Base-by-base conservation (phyloP, 2,888 invertebrate species). In the Escarpia spicata region DNA sequence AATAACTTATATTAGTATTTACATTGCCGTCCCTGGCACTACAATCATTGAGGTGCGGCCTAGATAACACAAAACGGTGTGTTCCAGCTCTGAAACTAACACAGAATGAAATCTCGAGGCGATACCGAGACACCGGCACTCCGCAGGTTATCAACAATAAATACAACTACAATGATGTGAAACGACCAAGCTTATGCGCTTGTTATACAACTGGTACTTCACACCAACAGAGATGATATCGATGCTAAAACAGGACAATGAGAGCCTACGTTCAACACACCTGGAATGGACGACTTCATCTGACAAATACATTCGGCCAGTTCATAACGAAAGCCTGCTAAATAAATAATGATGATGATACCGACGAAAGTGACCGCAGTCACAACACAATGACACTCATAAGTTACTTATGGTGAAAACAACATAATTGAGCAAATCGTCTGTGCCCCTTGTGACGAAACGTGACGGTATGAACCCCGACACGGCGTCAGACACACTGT, bases 221-320 rank as follows among this genome's bases (percentile, higher is more conserved):
- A 75, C 19, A n/a, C n/a, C 75, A 75, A 75, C 75, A 75, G 75
- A 75, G 75, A 75, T 75, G 75, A 75, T 75, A 52, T 15, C 10
- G 75, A 75, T 75, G 75, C 19, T 75, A 75, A 75, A 75, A 75
- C 26, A 15, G 19, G 12, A 75, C 15, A 6, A 26, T 75, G 75
- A 75, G 26, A 52, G 26, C 26, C 37, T 37, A 37, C 37, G 37
- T 37, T 75, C 19, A 26, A 75, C 26, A 75, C 75, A 75, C 75
- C 75, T 75, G 75, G 75, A 75, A 75, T 75, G 75, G 75, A 75
- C n/a, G 75, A 75, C 75, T 75, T 75, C 75, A 75, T 26, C 75
- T 26, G 75, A 75, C 75, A 75, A 75, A 26, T 75, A 75, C 75
- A 75, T 26, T 75, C n/a, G 75, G 75, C 75, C 75, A 75, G 75